Evolutionary conservation across 1,140 invertebrate species (phyloP).

Genomic region (Neodiprion lecontei): DNA sequence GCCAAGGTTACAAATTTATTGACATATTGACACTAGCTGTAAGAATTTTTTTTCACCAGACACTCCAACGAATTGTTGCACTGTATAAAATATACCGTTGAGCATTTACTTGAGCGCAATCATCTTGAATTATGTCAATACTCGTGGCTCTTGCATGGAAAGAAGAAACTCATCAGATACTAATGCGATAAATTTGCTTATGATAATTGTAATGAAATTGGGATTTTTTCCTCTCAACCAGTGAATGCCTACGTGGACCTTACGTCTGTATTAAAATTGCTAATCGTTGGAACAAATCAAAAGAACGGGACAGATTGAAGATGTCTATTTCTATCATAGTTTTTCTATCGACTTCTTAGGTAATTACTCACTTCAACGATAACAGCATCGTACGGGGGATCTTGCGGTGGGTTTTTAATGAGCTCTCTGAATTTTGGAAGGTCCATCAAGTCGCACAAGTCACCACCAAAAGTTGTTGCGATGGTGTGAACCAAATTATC

Average conservation of each 20-base stretch:
- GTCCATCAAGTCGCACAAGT: slow-evolving; percentile 29
- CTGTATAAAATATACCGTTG: slow-evolving; percentile 59
- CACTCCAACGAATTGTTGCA: slow-evolving; percentile 63
- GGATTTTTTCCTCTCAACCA: too few species aligned
- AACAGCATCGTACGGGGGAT: slow-evolving; percentile 44
- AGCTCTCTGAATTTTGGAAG: slow-evolving; percentile 35
- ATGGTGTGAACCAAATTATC: slow-evolving; percentile 34
- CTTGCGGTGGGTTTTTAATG: slow-evolving; percentile 39
- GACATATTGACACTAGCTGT: slow-evolving; percentile 61
- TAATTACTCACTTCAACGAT: slow-evolving; percentile 37
- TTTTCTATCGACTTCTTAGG: too few species aligned
- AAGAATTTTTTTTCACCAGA: slow-evolving; percentile 49
- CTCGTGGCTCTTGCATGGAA: slow-evolving; percentile 56
- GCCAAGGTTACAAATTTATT: slow-evolving; percentile 64
- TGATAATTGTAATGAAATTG: too few species aligned
- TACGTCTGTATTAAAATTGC: too few species aligned
- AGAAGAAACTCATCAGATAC: slow-evolving; percentile 50
- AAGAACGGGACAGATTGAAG: too few species aligned
- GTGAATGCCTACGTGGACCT: slow-evolving; percentile 60
- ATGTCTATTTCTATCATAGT: too few species aligned
- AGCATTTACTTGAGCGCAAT: too few species aligned
- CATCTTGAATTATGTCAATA: too few species aligned
- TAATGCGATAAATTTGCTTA: too few species aligned
- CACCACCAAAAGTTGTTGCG: background rate
- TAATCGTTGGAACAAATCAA: too few species aligned